Conservation (phyloP, 1,140 invertebrate genomes). For the Littorina saxatilis region DNA sequence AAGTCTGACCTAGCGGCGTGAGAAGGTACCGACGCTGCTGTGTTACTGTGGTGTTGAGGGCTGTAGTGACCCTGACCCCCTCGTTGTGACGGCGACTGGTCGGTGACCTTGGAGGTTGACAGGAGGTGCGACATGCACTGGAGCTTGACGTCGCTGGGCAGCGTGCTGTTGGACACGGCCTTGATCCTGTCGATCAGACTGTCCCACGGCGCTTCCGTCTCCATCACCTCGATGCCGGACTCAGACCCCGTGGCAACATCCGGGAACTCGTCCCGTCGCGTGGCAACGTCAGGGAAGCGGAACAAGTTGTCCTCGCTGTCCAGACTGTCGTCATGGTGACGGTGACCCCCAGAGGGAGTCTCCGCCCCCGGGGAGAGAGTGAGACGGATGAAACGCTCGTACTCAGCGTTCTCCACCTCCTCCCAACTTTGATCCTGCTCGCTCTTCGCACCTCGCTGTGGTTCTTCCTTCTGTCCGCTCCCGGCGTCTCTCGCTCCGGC, state of each 20-base stretch:
- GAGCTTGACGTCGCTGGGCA: slow-evolving; percentile 41
- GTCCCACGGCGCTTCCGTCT: slow-evolving; percentile 40
- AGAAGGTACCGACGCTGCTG: too few species aligned
- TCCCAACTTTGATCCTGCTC: not conserved
- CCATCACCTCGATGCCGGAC: slow-evolving; percentile 39
- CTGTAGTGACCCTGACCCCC: not conserved
- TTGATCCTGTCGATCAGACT: slow-evolving; percentile 35
- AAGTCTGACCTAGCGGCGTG: not conserved
- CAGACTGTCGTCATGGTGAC: not conserved
- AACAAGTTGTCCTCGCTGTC: slow-evolving; percentile 25
- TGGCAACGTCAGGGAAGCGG: slow-evolving; percentile 13
- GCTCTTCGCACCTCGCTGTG: not conserved
- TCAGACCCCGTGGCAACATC: slow-evolving; percentile 25
- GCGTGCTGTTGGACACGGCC: slow-evolving; percentile 37
- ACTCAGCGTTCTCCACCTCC: not conserved
- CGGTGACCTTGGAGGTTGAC: not conserved
- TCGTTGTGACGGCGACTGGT: not conserved
- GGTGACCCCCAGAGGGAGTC: not conserved
- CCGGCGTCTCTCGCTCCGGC: not conserved
- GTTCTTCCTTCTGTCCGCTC: not conserved
- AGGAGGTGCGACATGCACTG: slow-evolving; percentile 42
- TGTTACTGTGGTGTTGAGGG: too few species aligned
- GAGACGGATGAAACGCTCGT: slow-evolving; percentile 34
- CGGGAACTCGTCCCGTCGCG: not conserved
- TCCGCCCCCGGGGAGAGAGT: slow-evolving; percentile 25